phyloP scores from a whole-genome alignment of 2,113 vertebrate genomes.

The Cebidichthys violaceus region DNA sequence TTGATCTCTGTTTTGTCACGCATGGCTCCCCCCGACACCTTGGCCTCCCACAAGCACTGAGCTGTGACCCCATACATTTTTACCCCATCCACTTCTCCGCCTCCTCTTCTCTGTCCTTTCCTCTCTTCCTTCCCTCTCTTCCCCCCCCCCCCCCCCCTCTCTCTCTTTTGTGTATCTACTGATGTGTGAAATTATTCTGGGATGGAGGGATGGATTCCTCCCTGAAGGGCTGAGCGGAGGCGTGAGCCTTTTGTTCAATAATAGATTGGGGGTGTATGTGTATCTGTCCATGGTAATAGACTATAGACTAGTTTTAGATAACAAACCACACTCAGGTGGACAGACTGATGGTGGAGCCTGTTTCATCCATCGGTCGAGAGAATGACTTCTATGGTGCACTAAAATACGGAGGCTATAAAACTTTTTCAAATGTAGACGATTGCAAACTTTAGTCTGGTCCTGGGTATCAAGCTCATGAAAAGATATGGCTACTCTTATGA shows the following conservation, averaged over 20 bases:
- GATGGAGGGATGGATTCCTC: slow-evolving; percentile 86
- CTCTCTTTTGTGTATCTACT: slow-evolving; percentile 80
- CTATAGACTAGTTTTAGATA: slow-evolving; percentile 80
- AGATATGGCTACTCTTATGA: slow-evolving; percentile 46
- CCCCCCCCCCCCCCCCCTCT: slow-evolving; percentile 20
- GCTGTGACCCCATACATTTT: slow-evolving; percentile 75
- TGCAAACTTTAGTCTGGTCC: slow-evolving; percentile 48
- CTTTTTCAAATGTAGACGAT: slow-evolving; percentile 51
- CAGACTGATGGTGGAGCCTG: slow-evolving; percentile 57
- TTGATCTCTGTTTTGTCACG: slow-evolving; percentile 76
- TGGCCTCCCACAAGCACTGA: slow-evolving; percentile 70
- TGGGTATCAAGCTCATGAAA: slow-evolving; percentile 50
- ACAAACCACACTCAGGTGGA: slow-evolving; percentile 79
- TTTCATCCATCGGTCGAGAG: slow-evolving; percentile 59
- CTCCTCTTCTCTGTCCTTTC: slow-evolving; percentile 38
- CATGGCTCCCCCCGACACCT: slow-evolving; percentile 70
- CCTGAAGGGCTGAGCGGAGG: slow-evolving; percentile 80
- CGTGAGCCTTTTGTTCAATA: slow-evolving; percentile 83
- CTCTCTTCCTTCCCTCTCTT: slow-evolving; percentile 39
- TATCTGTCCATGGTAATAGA: slow-evolving; percentile 82
- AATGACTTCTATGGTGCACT: slow-evolving; percentile 45
- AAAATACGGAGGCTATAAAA: slow-evolving; percentile 41
- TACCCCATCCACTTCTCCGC: slow-evolving; percentile 34
- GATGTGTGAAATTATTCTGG: slow-evolving; percentile 87
- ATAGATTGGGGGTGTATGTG: slow-evolving; percentile 83